phyloP scores from a whole-genome alignment of 2,888 invertebrate species.

The Lymantria dispar region DNA sequence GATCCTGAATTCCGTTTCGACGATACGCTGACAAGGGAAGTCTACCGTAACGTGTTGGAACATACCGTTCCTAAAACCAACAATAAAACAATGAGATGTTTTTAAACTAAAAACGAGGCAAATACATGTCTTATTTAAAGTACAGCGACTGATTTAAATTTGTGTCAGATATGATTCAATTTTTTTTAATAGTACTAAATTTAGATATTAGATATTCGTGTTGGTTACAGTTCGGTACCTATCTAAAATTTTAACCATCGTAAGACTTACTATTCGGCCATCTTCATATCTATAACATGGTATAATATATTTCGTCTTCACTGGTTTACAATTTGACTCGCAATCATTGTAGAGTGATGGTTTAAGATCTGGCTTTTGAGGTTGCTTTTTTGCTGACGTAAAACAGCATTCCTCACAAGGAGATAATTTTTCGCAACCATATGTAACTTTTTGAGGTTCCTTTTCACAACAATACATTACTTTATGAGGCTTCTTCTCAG shows the following conservation, averaged over 20 bases:
- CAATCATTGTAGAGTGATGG: background rate
- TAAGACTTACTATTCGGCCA: constrained; percentile 71
- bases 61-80: constrained; percentile 79
- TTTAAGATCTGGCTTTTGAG: no score
- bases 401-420: background rate
- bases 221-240: constrained; percentile 7
- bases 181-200: background rate
- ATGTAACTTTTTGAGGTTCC: constrained; percentile 7
- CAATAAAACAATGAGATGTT: constrained; percentile 43
- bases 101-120: constrained; percentile 5
- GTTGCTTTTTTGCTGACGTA: background rate
- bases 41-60: constrained; percentile 67
- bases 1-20: constrained; percentile 72
- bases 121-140: background rate
- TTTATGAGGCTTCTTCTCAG: constrained; percentile 1
- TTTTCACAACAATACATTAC: constrained; percentile 45
- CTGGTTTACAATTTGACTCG: constrained; percentile 39
- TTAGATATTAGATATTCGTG: background rate
- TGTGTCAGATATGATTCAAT: background rate
- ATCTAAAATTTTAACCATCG: background rate
- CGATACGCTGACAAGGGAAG: constrained; percentile 64
- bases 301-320: constrained; percentile 69
- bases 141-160: background rate
- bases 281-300: constrained; percentile 76
- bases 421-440: constrained; percentile 1